These are phyloP conservation scores for Tetrapedia diversipes DNA, from an alignment of 2,888 invertebrate species.

Conservation along the genomic window DNA sequence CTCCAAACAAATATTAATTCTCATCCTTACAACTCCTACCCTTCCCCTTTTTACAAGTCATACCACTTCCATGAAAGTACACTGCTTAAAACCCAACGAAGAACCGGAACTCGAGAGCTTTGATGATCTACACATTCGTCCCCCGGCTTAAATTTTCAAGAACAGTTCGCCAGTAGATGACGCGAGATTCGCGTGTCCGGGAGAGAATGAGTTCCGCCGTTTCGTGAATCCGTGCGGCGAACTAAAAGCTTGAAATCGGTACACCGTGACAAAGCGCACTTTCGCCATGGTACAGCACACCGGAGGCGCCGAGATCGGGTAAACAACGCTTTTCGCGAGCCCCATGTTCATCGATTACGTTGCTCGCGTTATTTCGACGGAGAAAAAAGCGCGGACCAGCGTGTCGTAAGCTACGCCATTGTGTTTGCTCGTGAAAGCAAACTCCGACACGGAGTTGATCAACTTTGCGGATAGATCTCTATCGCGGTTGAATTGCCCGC, in stretches of 20 bases:
- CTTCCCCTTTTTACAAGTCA: too few species aligned
- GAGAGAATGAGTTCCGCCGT: conserved; percentile 46
- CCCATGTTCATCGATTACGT: conserved; percentile 24
- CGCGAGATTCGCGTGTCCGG: conserved; percentile 17
- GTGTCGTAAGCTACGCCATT: too few species aligned
- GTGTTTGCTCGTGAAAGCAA: not conserved
- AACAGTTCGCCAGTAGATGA: too few species aligned
- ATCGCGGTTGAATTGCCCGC: not conserved
- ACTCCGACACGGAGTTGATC: not conserved
- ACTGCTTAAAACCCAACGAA: too few species aligned
- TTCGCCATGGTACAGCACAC: conserved; percentile 39
- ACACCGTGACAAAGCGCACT: conserved; percentile 57
- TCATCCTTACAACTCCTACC: too few species aligned
- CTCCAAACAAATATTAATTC: too few species aligned
- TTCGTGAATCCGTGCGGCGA: conserved; percentile 60
- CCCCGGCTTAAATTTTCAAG: too few species aligned
- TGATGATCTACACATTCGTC: too few species aligned
- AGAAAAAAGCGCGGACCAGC: not conserved
- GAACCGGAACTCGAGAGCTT: too few species aligned
- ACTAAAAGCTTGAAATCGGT: conserved; percentile 58
- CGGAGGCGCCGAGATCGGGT: conserved; percentile 13
- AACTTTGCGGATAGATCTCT: not conserved
- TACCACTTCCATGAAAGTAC: too few species aligned
- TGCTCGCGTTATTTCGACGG: conserved; percentile 17
- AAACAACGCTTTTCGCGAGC: conserved; percentile 37